Conservation (phyloP, 2,113 vertebrate genomes). For the Saguinus imperator region DNA sequence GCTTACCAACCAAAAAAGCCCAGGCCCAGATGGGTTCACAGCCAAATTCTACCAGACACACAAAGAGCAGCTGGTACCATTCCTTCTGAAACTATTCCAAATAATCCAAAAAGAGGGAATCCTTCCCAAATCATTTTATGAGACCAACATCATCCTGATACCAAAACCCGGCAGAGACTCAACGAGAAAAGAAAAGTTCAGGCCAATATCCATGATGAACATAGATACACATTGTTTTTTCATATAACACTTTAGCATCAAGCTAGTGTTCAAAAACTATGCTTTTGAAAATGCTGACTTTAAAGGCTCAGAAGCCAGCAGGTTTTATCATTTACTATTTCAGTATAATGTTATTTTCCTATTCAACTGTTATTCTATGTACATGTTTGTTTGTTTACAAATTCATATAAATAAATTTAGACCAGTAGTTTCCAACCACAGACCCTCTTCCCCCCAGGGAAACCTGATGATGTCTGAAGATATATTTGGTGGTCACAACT, state of each 20-base stretch:
- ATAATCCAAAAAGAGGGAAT: no score
- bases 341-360: not conserved
- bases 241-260: not conserved
- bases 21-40: no score
- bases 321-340: slow-evolving; percentile 1
- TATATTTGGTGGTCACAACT: not conserved
- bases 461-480: not conserved
- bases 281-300: not conserved
- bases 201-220: no score
- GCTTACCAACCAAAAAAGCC: no score
- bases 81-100: no score
- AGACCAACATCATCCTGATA: no score
- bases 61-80: no score
- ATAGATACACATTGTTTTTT: not conserved
- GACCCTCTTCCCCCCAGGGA: not conserved
- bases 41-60: no score
- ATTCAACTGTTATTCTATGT: not conserved
- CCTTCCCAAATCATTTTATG: no score
- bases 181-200: no score
- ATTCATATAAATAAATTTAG: not conserved
- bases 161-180: no score
- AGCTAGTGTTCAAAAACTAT: not conserved
- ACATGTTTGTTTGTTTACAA: not conserved
- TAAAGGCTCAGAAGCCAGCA: not conserved
- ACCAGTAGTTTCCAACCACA: not conserved